Evolutionary conservation across 2,888 invertebrate genomes (phyloP).

Genomic region (Cordilura impudica): DNA sequence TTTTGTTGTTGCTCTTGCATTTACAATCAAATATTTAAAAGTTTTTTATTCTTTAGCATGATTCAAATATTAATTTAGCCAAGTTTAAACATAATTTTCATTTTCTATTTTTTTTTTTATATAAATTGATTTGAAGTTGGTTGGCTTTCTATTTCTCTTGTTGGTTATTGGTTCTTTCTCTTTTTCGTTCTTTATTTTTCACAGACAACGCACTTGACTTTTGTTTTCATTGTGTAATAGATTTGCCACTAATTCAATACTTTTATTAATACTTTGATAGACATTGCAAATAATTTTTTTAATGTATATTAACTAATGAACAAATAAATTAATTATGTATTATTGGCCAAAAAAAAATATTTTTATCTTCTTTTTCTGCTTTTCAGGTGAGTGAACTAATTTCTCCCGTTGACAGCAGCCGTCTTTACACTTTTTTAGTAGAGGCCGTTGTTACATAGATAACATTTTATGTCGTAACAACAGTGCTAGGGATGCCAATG

Average conservation of each 20-base stretch:
- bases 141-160: slow-evolving; percentile 36
- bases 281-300: slow-evolving; percentile 15
- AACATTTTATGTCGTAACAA: too few species aligned
- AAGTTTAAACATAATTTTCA: slow-evolving; percentile 28
- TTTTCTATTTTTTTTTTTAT: slow-evolving; percentile 13
- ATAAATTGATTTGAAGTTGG: slow-evolving; percentile 24
- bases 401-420: slow-evolving; percentile 51
- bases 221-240: slow-evolving; percentile 58
- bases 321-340: slow-evolving; percentile 26
- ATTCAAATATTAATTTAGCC: slow-evolving; percentile 11
- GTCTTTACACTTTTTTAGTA: neutral
- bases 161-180: slow-evolving; percentile 29
- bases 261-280: slow-evolving; percentile 20
- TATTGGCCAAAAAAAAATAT: slow-evolving; percentile 36
- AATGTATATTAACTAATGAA: slow-evolving; percentile 8
- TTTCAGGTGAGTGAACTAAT: slow-evolving; percentile 60
- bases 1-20: slow-evolving; percentile 21
- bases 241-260: slow-evolving; percentile 28
- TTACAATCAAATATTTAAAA: slow-evolving; percentile 22
- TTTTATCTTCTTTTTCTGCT: slow-evolving; percentile 32
- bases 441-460: neutral
- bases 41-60: slow-evolving; percentile 33
- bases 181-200: slow-evolving; percentile 47
- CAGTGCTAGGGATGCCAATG: too few species aligned
- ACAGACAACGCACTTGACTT: slow-evolving; percentile 57